Evolutionary conservation across 2,888 invertebrate species (phyloP), one percentile per base, ranked within the genome.

Genomic region (Villa cingulata): DNA sequence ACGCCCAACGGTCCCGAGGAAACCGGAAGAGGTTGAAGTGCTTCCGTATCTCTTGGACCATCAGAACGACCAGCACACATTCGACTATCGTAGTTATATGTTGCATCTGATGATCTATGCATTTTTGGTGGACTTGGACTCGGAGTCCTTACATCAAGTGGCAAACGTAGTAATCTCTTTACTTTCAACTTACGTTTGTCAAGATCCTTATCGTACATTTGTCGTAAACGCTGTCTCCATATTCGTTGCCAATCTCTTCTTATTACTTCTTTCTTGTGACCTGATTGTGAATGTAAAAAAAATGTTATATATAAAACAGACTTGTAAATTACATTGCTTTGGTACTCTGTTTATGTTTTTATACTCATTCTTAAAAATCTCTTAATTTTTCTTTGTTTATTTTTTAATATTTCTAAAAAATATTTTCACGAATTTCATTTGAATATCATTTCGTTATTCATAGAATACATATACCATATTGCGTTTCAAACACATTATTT

Each of bases 1-100:
- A 53, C 51, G 32, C 49, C 48, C 18, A 53, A 42, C 16, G 48
- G 48, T 36, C 43, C 51, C 12, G 38, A 19, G 29, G 47, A 10
- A 29, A 37, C n/a, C 41, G 37, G 19, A 27, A 17, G n/a, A 40
- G 37, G 16, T 37, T 39, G 29, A 15, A 38, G 18, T 38, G 40
- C 16, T 23, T 19, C 29, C 32, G 37, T 45, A 41, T 40, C 16
- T 17, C 45, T 32, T 40, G 34, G 10, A 19, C 20, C 27, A 18
- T 15, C 27, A 19, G 17, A 37, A 12, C 34, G 42, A 34, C 34
- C 42, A 23, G 36, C 19, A 43, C 37, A 43, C 32, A 32, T 37
- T 20, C 20, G 39, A 15, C 12, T 18, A 19, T 39, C 16, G 32
- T 43, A 18, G 32, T 20, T n/a, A 32, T 15, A 12, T 20, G 20